Percentiles rank a stretch among this genome's conserved stretches.
Conservation (phyloP, 1,140 invertebrate genomes). For the Sitobion miscanthi region DNA sequence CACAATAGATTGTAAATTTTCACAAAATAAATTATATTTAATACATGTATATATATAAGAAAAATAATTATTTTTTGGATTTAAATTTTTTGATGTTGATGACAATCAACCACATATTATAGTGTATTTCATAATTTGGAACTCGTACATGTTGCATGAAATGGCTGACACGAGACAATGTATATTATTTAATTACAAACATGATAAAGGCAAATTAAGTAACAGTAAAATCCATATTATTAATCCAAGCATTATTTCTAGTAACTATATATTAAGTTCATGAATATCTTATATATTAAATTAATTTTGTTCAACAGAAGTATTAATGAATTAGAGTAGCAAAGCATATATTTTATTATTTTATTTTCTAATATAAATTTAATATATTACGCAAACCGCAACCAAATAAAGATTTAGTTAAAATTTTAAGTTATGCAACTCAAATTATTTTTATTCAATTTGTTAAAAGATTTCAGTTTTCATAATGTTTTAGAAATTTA, state of each 20-base stretch:
- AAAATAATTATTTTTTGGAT: too few species aligned
- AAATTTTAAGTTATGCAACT: background rate
- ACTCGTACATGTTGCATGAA: background rate
- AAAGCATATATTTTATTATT: background rate
- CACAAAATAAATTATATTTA: too few species aligned
- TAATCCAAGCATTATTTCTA: background rate
- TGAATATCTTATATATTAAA: background rate
- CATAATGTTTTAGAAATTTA: too few species aligned
- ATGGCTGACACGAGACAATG: background rate
- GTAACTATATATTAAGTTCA: background rate
- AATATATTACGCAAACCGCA: background rate
- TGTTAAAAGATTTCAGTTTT: too few species aligned
- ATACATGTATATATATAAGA: too few species aligned
- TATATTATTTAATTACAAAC: background rate
- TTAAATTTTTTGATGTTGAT: too few species aligned
- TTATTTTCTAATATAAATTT: background rate
- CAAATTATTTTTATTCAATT: background rate
- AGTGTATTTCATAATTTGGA: background rate
- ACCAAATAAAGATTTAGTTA: background rate
- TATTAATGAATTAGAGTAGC: background rate
- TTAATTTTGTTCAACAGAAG: background rate
- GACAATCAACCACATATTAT: too few species aligned
- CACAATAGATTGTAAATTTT: too few species aligned
- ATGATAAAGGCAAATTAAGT: background rate
- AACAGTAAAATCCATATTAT: background rate